phyloP scores from a whole-genome alignment of 2,797 vertebrate genomes.

The Synaphobranchus kaupii region DNA sequence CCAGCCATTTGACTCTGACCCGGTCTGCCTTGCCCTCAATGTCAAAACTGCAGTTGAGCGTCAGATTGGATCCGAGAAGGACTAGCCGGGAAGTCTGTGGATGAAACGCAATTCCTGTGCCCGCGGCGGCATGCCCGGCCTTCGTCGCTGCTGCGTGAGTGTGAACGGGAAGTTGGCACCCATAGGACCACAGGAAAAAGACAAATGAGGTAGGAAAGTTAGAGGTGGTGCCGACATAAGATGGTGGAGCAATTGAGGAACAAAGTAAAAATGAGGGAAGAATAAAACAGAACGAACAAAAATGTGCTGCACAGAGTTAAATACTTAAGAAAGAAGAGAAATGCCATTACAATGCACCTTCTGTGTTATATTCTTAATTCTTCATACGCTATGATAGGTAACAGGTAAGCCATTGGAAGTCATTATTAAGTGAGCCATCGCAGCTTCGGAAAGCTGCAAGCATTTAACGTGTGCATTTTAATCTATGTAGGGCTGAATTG shows the following conservation, averaged over 20 bases:
- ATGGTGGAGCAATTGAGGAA: not conserved
- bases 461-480: not conserved
- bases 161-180: not conserved
- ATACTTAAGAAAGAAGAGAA: not conserved
- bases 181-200: not conserved
- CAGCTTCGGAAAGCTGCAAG: not conserved
- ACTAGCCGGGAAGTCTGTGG: fast-evolving
- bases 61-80: slow-evolving; percentile 37
- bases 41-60: slow-evolving; percentile 45
- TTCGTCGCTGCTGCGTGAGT: slow-evolving; percentile 14
- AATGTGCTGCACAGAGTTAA: not conserved
- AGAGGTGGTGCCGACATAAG: not conserved
- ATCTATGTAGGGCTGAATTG: not conserved
- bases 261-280: not conserved
- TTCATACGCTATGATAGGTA: not conserved
- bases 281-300: not conserved
- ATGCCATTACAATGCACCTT: not conserved
- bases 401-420: not conserved
- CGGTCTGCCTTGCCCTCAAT: fast-evolving
- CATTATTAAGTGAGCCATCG: not conserved
- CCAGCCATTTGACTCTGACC: not conserved
- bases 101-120: slow-evolving; percentile 11
- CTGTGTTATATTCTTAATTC: not conserved
- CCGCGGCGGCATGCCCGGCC: not conserved
- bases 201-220: not conserved